Percentiles rank a stretch among this genome's conserved stretches.
Evolutionary conservation across 2,888 invertebrate genomes (phyloP).

Genomic region (Lepeophtheirus nordmannii): DNA sequence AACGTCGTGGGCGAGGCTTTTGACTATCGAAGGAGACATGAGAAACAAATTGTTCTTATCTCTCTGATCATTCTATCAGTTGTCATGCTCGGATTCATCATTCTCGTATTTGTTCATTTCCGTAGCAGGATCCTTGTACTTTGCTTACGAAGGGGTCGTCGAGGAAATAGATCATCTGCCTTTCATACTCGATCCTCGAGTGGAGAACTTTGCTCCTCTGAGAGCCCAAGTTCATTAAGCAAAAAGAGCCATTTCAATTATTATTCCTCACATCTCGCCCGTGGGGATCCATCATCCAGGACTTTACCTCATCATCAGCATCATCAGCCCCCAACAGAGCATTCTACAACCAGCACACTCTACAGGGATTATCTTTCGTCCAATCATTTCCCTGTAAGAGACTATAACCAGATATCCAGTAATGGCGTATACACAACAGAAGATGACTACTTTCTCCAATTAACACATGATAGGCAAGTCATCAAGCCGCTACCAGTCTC

Average conservation of each 20-base stretch:
- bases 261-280: neutral
- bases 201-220: conserved; percentile 3
- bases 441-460: neutral
- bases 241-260: neutral
- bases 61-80: neutral
- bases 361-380: conserved; percentile 1
- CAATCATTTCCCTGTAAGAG: neutral
- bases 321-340: neutral
- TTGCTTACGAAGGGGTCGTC: neutral
- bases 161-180: neutral
- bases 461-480: neutral
- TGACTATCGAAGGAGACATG: neutral
- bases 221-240: neutral
- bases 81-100: neutral
- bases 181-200: neutral
- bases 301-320: too few relatives aligned
- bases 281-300: neutral
- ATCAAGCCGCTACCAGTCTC: neutral
- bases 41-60: neutral
- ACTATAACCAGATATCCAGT: neutral
- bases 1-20: neutral
- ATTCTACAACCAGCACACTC: neutral
- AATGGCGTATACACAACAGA: neutral
- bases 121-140: neutral
- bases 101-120: neutral